phyloP scores from a whole-genome alignment of 2,888 invertebrate genomes.

The Drosophila helvetica region DNA sequence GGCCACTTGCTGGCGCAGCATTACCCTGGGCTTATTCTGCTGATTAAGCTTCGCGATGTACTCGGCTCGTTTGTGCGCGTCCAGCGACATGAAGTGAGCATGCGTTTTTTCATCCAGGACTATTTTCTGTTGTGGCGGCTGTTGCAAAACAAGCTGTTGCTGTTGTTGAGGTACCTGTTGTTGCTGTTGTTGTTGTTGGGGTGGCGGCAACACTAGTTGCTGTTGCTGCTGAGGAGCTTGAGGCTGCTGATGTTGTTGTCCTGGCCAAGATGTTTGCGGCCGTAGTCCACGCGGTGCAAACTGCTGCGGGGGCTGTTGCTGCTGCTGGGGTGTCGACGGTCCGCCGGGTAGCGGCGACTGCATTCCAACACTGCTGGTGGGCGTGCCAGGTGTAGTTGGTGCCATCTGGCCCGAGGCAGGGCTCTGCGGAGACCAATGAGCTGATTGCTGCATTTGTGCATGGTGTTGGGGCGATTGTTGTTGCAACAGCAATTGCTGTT shows the following conservation, averaged over 20 bases:
- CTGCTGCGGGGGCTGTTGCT: constrained; percentile 53
- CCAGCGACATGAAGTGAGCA: constrained; percentile 92
- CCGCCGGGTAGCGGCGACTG: constrained; percentile 71
- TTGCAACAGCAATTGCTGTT: constrained; percentile 86
- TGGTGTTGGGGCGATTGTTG: constrained; percentile 82
- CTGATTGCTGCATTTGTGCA: constrained; percentile 80
- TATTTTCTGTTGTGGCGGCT: constrained; percentile 85
- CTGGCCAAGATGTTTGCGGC: constrained; percentile 58
- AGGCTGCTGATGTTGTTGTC: constrained; percentile 56
- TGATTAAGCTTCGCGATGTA: constrained; percentile 92
- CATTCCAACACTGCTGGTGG: constrained; percentile 69
- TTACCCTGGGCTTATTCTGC: constrained; percentile 87
- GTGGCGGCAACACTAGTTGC: constrained; percentile 76
- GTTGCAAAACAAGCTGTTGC: constrained; percentile 75
- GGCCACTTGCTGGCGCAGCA: constrained; percentile 85
- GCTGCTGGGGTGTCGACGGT: constrained; percentile 70
- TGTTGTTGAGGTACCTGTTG: constrained; percentile 63
- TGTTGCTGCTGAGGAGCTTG: constrained; percentile 65
- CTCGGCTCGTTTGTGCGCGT: constrained; percentile 91
- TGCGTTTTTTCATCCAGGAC: constrained; percentile 93
- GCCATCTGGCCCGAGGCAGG: constrained; percentile 68
- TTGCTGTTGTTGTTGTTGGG: constrained; percentile 67
- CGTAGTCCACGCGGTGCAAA: constrained; percentile 49
- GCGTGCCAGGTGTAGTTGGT: constrained; percentile 64
- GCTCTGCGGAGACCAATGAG: constrained; percentile 84